phyloP scores from a whole-genome alignment of 2,797 vertebrate species.

The Leptodactylus fallax region DNA sequence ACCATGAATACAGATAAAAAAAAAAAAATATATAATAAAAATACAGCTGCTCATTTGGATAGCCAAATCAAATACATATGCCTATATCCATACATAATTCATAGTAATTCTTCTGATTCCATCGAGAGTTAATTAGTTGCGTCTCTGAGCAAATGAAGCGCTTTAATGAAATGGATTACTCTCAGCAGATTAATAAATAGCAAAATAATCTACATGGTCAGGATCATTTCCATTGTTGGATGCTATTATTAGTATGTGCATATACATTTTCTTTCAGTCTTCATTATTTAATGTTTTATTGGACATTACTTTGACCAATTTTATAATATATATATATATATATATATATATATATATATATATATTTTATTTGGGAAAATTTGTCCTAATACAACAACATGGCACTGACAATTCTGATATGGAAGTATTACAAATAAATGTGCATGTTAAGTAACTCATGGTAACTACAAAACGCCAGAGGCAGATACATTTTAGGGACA shows the following conservation, averaged over 20 bases:
- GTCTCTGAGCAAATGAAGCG: conserved; percentile 49
- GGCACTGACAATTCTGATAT: background rate
- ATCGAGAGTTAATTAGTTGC: conserved; percentile 37
- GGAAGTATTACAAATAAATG: background rate
- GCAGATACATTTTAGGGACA: background rate
- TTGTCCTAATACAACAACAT: background rate
- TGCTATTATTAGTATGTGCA: background rate
- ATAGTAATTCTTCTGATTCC: conserved; percentile 5
- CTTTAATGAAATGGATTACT: conserved; percentile 33
- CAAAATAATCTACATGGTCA: background rate
- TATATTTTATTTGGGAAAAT: background rate
- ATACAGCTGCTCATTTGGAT: background rate
- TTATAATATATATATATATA: background rate
- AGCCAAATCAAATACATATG: background rate
- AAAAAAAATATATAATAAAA: background rate
- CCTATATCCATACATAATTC: background rate
- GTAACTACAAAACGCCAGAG: background rate
- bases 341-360: no score
- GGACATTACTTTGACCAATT: background rate
- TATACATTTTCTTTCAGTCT: background rate
- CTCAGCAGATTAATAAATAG: conserved; percentile 40
- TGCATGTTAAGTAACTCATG: background rate
- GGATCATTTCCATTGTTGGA: background rate
- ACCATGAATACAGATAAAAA: background rate
- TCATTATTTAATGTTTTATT: conserved; percentile 6